Base-by-base conservation (phyloP, 2,797 vertebrate species). In the Ctenopoma multispine region DNA sequence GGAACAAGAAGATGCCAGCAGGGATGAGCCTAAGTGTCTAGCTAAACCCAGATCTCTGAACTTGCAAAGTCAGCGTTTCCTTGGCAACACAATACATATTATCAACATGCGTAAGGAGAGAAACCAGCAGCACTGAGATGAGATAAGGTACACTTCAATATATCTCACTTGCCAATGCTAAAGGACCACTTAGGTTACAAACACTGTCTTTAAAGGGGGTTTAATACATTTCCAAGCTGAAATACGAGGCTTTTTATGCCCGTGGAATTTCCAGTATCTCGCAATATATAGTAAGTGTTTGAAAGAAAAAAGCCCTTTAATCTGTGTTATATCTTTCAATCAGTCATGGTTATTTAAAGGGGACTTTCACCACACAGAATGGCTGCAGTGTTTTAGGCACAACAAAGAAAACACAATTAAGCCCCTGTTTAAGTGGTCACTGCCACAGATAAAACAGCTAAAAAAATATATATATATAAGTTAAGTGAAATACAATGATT, bases 251-350 rank as follows among this genome's bases (percentile, higher is more conserved):
- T 71, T 21, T 34, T 57, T 62, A 17, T 40, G 56, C 11, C 5
- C 4, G n/a, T 67, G 69, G 71, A 80, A 80, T 63, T 75, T 72
- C 72, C 72, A 71, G 43, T 79, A 80, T 77, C 38, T 74, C 57
- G 21, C 17, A 69, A 72, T 58, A 65, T 36, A 61, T 29, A 31
- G 6, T 41, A 8, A 67, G 34, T 14, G 59, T 44, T 61, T 56
- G 46, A 72, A 66, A 72, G 57, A 65, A 75, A n/a, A 80, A 57
- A 61, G 31, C 36, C 77, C 75, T 87, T 70, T 81, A 83, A 88
- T 87, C 62, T 74, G 64, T 71, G 64, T 71, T 65, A 38, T 50
- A 54, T 79, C 72, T 80, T 61, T 72, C 11, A 3, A 80, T 85
- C 63, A 77, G 69, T 70, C 24, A 36, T 20, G n/a, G 1, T 56